phyloP scores from a whole-genome alignment of 2,888 invertebrate genomes.

The Phragmatobia fuliginosa region DNA sequence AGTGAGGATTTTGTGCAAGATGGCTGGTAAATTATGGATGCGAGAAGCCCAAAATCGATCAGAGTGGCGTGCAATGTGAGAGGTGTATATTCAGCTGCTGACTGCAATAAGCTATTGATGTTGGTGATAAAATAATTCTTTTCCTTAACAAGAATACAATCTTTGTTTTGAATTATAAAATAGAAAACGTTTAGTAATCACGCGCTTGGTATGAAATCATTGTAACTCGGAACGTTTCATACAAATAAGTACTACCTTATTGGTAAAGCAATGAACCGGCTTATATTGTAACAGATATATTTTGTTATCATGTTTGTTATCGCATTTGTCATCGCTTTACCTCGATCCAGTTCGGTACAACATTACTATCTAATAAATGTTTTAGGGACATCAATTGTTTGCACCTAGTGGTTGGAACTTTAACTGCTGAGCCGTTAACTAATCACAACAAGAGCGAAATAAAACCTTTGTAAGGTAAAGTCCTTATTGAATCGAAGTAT shows the following conservation, averaged over 20 bases:
- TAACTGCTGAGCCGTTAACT: slow-evolving; percentile 34
- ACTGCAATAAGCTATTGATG: too few relatives aligned
- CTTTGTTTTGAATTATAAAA: not conserved
- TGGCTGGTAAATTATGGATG: too few relatives aligned
- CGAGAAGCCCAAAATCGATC: too few relatives aligned
- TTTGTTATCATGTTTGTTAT: slow-evolving; percentile 69
- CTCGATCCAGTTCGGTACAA: slow-evolving; percentile 73
- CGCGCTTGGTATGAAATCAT: not conserved
- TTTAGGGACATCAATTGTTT: slow-evolving; percentile 50
- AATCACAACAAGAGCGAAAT: too few relatives aligned
- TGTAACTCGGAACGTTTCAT: not conserved
- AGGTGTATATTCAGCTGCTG: too few relatives aligned
- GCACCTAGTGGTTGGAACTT: slow-evolving; percentile 37
- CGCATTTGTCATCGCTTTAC: slow-evolving; percentile 72
- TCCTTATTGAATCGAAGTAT: not conserved
- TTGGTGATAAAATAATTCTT: not conserved
- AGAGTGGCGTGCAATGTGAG: too few relatives aligned
- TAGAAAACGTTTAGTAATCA: not conserved
- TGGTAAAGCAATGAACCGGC: slow-evolving; percentile 42
- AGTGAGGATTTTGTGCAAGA: too few relatives aligned
- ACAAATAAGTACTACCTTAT: slow-evolving; percentile 13
- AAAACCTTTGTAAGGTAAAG: too few relatives aligned
- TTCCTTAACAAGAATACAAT: not conserved
- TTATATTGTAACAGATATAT: slow-evolving; percentile 65
- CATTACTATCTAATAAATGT: slow-evolving; percentile 52